Evolutionary conservation across 2,888 invertebrate species (phyloP).

Genomic region (Philereme transversata): DNA sequence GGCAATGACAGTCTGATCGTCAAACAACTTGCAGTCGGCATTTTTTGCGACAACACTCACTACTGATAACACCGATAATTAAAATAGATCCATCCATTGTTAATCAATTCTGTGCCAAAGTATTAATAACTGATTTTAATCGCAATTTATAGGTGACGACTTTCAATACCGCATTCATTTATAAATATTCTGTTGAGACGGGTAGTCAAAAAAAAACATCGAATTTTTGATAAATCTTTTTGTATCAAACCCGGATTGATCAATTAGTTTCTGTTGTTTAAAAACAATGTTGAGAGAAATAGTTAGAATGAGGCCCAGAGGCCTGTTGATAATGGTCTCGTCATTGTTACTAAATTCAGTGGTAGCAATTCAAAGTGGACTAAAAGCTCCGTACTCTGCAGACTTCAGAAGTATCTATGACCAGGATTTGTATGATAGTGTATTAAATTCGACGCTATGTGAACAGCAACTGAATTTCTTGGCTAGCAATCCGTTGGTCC

Average conservation of each 20-base stretch:
- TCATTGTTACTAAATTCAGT: slow-evolving; percentile 4
- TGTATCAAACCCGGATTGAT: neutral
- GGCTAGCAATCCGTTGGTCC: slow-evolving; percentile 32
- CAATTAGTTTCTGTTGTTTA: neutral
- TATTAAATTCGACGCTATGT: slow-evolving; percentile 51
- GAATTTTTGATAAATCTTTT: neutral
- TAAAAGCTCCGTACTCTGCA: slow-evolving; percentile 12
- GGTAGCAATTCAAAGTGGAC: slow-evolving; percentile 4
- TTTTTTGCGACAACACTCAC: neutral
- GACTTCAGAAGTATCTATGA: slow-evolving; percentile 49
- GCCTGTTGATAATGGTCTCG: slow-evolving; percentile 14
- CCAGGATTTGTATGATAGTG: slow-evolving; percentile 51
- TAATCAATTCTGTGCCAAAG: slow-evolving; percentile 10
- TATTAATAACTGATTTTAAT: slow-evolving; percentile 30
- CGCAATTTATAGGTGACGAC: slow-evolving; percentile 27
- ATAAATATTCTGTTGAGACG: neutral
- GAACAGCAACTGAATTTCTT: slow-evolving; percentile 45
- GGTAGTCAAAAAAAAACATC: neutral
- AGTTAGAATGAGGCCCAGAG: slow-evolving; percentile 26
- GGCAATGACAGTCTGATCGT: neutral
- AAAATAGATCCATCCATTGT: neutral
- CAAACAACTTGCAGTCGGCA: neutral
- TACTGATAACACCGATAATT: slow-evolving; percentile 5
- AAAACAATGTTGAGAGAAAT: neutral
- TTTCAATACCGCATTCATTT: slow-evolving; percentile 1